Conservation (phyloP, 1,140 invertebrate species). For the Cecropterus lyciades region DNA sequence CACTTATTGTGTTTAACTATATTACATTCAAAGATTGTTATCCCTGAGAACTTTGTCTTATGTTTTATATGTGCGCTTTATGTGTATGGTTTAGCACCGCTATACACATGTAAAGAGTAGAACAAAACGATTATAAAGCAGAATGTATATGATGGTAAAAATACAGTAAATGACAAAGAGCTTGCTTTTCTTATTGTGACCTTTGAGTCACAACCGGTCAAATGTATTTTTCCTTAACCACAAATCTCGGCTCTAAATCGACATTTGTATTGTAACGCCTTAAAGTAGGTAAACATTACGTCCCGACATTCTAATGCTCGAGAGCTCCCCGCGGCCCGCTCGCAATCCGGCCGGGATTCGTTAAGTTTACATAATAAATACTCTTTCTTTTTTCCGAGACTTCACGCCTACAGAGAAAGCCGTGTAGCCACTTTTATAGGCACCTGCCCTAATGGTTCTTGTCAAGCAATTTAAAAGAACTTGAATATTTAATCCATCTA, state of each 20-base stretch:
- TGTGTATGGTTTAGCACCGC: too few species aligned
- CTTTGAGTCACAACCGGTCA: too few species aligned
- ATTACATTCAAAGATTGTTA: too few species aligned
- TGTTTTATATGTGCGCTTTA: too few species aligned
- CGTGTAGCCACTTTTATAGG: slow-evolving; percentile 18
- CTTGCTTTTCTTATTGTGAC: too few species aligned
- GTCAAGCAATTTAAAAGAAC: slow-evolving; percentile 16
- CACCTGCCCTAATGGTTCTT: slow-evolving; percentile 26
- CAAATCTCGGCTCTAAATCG: too few species aligned
- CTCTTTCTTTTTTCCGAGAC: slow-evolving; percentile 36
- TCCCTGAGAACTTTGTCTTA: too few species aligned
- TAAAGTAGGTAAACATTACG: slow-evolving; percentile 57
- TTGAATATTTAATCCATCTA: slow-evolving; percentile 18
- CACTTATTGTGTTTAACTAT: too few species aligned
- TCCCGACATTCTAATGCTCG: slow-evolving; percentile 59
- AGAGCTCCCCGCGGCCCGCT: slow-evolving; percentile 18
- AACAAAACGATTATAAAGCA: too few species aligned
- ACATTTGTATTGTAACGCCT: slow-evolving; percentile 35
- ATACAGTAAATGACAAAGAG: too few species aligned
- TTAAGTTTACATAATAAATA: slow-evolving; percentile 45
- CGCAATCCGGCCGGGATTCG: slow-evolving; percentile 36
- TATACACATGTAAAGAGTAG: too few species aligned
- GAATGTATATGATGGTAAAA: too few species aligned
- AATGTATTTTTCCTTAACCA: not conserved
- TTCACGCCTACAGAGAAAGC: slow-evolving; percentile 22